Base-by-base conservation (phyloP, 2,888 invertebrate genomes). In the Heliconius charithonia region DNA sequence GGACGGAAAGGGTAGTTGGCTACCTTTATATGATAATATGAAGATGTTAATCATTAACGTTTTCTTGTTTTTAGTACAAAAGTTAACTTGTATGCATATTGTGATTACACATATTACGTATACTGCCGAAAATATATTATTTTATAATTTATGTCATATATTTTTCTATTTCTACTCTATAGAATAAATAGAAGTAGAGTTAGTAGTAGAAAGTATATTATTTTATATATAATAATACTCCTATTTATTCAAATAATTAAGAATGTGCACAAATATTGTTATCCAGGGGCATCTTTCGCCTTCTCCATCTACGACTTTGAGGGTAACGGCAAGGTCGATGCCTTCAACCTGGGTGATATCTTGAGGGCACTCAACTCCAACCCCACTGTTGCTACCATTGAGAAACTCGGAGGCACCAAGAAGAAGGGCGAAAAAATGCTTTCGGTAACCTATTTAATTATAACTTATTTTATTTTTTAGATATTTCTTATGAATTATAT, bases 351-450 rank as follows among this genome's bases (percentile, higher is more conserved):
- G 86, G 99, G 99, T 85, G 98, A 99, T 94, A 97, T 98, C 91
- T 97, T 99, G 90, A 97, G 99, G 87, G 98, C 99, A 89, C 96
- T 99, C 89, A 98, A 98, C 96, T 96, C 98, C 89, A 99, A 99
- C 96, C 99, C 99, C 91, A 99, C 99, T 89, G 95, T 97, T 92
- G 98, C 98, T 86, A 96, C 97, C 91, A 97, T 99, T 90, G 98
- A 98, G 94, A 99, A 99, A 93, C 96, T 99, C 92, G 99, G 99
- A 84, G 99, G 99, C 89, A 98, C 98, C 95, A 98, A 98, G 96
- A 99, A 99, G 96, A 98, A 98, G 96, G 98, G 98, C 96, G 99
- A 99, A 96, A 99, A 99, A 96, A 96, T 96, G 91, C 94, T 99
- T 93, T 97, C 98, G 91, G 95, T 95, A 67, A n/a, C 9, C 16